Evolutionary conservation across 2,888 invertebrate species (phyloP).

Genomic region (Pterobdella sp.): DNA sequence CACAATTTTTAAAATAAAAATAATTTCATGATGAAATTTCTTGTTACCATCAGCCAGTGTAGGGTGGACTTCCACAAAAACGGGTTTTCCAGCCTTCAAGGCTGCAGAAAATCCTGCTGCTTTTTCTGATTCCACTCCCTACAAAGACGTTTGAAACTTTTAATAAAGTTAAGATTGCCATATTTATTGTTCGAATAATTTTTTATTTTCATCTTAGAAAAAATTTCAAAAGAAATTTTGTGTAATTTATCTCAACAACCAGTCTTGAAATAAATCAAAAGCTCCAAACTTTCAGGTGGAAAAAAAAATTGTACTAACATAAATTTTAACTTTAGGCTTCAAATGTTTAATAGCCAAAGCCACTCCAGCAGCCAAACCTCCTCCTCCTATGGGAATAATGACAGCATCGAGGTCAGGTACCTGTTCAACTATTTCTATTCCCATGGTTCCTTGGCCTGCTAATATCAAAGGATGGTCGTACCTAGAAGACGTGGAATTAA

Average conservation of each 20-base stretch:
- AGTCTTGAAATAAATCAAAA: background rate
- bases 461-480: slow-evolving; percentile 91
- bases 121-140: slow-evolving; percentile 82
- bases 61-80: slow-evolving; percentile 61
- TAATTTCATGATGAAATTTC: background rate
- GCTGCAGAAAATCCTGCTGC: slow-evolving; percentile 78
- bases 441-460: slow-evolving; percentile 89
- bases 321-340: slow-evolving; percentile 71
- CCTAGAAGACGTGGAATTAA: slow-evolving; percentile 51
- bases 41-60: slow-evolving; percentile 72
- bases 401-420: slow-evolving; percentile 79
- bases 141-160: slow-evolving; percentile 27
- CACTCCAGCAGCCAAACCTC: slow-evolving; percentile 80
- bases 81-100: slow-evolving; percentile 63
- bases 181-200: too few species aligned
- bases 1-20: background rate
- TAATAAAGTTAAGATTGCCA: too few species aligned
- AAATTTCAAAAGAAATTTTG: background rate
- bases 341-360: slow-evolving; percentile 80
- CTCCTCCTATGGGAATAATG: slow-evolving; percentile 86
- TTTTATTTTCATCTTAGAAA: background rate
- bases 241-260: background rate
- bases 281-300: background rate
- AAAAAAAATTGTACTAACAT: slow-evolving; percentile 59
- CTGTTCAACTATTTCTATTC: slow-evolving; percentile 83